Percentiles rank a stretch among this genome's conserved stretches.
These are phyloP conservation scores for Syrista parreyssii DNA, from an alignment of 2,888 invertebrate species.

Conservation along the genomic window DNA sequence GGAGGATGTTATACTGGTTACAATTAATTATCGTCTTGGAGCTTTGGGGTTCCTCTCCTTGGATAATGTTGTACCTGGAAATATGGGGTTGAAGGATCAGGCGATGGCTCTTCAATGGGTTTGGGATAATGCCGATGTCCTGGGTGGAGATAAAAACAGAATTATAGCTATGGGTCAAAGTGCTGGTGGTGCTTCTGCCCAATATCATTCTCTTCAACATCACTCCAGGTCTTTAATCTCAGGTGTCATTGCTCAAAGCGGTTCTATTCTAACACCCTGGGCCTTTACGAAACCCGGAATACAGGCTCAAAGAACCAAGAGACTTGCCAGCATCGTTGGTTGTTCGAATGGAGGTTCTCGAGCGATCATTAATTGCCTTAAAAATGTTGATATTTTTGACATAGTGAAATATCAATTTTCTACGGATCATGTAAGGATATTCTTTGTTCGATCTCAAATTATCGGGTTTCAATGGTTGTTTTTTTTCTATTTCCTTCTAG, in stretches of 20 bases:
- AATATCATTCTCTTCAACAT: slow-evolving; percentile 12
- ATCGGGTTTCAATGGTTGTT: not conserved
- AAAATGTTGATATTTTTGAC: slow-evolving; percentile 2
- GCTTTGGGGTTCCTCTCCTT: slow-evolving; percentile 19
- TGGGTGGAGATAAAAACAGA: slow-evolving; percentile 18
- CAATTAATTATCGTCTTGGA: slow-evolving; percentile 22
- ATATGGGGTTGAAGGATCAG: slow-evolving; percentile 23
- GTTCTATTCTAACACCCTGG: slow-evolving; percentile 15
- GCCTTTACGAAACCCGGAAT: slow-evolving; percentile 16
- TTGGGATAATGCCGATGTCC: slow-evolving; percentile 11
- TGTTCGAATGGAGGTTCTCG: slow-evolving; percentile 2
- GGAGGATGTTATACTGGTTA: slow-evolving; percentile 16
- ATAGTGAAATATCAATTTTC: slow-evolving; percentile 12
- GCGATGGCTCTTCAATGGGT: slow-evolving; percentile 18
- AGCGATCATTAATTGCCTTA: slow-evolving; percentile 12
- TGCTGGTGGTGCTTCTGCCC: slow-evolving; percentile 18
- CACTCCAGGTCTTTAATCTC: slow-evolving; percentile 14
- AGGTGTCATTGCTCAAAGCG: slow-evolving; percentile 21
- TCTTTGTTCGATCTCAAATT: not conserved
- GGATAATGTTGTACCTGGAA: slow-evolving; percentile 11
- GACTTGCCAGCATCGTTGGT: slow-evolving; percentile 7
- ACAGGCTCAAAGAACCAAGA: slow-evolving; percentile 8
- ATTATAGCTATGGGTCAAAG: slow-evolving; percentile 21
- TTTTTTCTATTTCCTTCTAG: not conserved
- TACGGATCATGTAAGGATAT: slow-evolving; percentile 3